Percentiles rank a stretch among this genome's conserved stretches.
Evolutionary conservation across 2,113 vertebrate genomes (phyloP).

Genomic region (Puffinus mauretanicus): DNA sequence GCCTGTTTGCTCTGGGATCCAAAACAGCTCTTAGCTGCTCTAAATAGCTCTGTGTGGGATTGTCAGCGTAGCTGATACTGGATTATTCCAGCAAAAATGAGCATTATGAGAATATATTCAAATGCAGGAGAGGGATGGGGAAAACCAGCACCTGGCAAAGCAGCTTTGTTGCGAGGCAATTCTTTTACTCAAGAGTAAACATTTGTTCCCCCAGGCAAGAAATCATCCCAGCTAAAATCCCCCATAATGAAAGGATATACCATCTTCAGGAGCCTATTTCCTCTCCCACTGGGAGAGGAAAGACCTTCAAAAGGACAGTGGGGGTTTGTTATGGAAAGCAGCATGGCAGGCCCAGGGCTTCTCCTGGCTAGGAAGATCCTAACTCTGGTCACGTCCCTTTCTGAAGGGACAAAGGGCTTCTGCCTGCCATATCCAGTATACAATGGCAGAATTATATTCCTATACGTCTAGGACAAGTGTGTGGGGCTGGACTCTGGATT

Average conservation of each 20-base stretch:
- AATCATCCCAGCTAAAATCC: not conserved
- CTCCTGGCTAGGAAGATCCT: not conserved
- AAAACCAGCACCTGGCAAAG: not conserved
- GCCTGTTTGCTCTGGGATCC: not conserved
- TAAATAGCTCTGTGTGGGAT: not conserved
- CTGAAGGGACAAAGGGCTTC: not conserved
- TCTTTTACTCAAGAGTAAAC: not conserved
- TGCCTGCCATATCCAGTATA: not conserved
- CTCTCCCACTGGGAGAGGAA: not conserved
- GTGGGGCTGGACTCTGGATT: not conserved
- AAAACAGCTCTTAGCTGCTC: not conserved
- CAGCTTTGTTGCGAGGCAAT: not conserved
- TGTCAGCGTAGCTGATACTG: not conserved
- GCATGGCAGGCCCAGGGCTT: not conserved
- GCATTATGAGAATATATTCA: not conserved
- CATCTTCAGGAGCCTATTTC: not conserved
- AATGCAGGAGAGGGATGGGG: not conserved
- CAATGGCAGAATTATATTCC: not conserved
- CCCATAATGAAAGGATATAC: not conserved
- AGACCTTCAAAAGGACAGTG: not conserved
- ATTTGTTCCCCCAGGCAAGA: not conserved
- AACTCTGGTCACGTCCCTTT: not conserved
- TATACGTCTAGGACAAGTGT: not conserved
- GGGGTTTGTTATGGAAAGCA: not conserved
- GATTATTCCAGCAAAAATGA: constrained; percentile 6